Evolutionary conservation across 2,113 vertebrate genomes (phyloP).

Genomic region (Crotalus tigris): DNA sequence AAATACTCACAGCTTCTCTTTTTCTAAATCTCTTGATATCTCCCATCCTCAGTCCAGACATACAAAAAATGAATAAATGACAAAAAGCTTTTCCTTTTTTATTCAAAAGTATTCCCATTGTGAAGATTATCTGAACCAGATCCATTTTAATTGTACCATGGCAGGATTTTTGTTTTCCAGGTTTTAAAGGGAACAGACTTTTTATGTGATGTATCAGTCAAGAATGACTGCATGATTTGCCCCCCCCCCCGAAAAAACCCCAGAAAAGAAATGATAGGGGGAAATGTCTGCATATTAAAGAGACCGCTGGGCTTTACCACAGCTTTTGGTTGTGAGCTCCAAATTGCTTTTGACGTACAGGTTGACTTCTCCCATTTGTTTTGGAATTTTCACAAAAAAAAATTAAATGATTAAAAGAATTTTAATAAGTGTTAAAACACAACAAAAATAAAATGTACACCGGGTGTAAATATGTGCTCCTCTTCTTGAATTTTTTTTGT

Average conservation of each 20-base stretch:
- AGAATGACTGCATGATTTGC: constrained; percentile 70
- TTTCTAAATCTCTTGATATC: constrained; percentile 66
- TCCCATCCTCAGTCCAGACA: constrained; percentile 55
- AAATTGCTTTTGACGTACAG: constrained; percentile 57
- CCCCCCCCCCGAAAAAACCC: no score
- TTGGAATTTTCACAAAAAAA: constrained; percentile 59
- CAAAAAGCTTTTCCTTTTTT: constrained; percentile 69
- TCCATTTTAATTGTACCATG: constrained; percentile 70
- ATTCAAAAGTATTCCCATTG: constrained; percentile 68
- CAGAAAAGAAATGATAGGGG: constrained; percentile 23
- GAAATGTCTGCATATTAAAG: constrained; percentile 71
- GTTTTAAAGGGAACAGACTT: constrained; percentile 60
- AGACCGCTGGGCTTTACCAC: constrained; percentile 58
- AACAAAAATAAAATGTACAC: constrained; percentile 71
- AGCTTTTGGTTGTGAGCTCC: constrained; percentile 53
- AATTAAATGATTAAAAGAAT: constrained; percentile 48
- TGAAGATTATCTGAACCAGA: constrained; percentile 65
- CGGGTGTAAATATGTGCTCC: constrained; percentile 69
- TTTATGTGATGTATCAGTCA: constrained; percentile 68
- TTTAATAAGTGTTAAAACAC: constrained; percentile 63
- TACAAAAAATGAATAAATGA: constrained; percentile 59
- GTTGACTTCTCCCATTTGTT: constrained; percentile 59
- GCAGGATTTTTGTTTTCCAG: constrained; percentile 68
- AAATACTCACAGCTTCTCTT: neutral
- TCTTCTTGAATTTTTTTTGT: constrained; percentile 65